Evolutionary conservation across 2,113 vertebrate genomes (phyloP).

Genomic region (Isichthys henryi): DNA sequence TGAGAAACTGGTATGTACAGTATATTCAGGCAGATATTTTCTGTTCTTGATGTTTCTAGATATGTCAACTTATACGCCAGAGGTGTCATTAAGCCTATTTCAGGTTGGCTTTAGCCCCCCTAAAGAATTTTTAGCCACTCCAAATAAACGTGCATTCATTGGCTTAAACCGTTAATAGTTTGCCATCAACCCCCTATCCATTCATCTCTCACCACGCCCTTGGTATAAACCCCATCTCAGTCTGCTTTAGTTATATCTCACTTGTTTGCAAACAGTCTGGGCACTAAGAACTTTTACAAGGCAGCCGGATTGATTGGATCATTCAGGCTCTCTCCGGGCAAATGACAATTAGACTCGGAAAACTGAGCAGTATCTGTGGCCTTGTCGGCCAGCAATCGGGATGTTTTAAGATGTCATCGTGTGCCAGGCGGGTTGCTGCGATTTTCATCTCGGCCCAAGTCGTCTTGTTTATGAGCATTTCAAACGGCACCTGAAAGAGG

Average conservation of each 20-base stretch:
- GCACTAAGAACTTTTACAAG: background rate
- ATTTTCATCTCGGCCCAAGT: slow-evolving; percentile 11
- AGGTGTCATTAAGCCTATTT: too few relatives aligned
- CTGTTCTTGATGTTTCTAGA: background rate
- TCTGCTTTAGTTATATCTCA: background rate
- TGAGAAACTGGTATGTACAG: background rate
- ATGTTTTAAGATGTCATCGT: slow-evolving; percentile 38
- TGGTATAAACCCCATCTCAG: background rate
- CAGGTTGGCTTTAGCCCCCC: too few relatives aligned
- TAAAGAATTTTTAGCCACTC: too few relatives aligned
- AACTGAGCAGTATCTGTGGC: background rate
- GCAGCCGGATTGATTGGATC: background rate
- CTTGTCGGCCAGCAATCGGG: background rate
- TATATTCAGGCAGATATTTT: background rate
- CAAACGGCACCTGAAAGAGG: slow-evolving; percentile 50
- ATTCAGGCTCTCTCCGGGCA: background rate
- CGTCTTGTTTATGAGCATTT: slow-evolving; percentile 45
- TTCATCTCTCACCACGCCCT: too few relatives aligned
- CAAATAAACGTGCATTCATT: too few relatives aligned
- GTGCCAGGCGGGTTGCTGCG: slow-evolving; percentile 45
- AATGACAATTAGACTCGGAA: background rate
- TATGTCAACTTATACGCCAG: background rate
- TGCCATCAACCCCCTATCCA: too few relatives aligned
- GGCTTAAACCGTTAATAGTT: too few relatives aligned
- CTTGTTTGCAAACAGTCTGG: background rate